Evolutionary conservation across 2,113 vertebrate species (phyloP), one percentile per base, ranked within the genome.

Genomic region (Oncorhynchus masou): DNA sequence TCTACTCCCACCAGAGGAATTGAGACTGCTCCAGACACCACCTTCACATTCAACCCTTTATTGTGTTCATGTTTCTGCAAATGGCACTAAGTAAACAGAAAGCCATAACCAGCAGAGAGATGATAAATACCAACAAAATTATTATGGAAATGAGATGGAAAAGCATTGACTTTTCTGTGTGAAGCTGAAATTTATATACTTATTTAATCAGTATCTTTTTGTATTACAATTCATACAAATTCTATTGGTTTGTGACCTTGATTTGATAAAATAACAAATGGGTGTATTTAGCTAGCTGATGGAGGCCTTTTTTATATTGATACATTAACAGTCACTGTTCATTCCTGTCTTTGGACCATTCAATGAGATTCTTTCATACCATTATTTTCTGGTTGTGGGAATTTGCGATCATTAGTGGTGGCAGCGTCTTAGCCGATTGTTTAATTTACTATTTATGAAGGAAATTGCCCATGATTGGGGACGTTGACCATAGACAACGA

Each of bases 101-200:
- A 54, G 51, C 51, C 69, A 71, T 31, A 19, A 27, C 29, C 45
- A 57, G 25, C 70, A 74, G 68, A 78, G 54, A 27, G 76, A 73
- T 66, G 24, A 76, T 60, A 51, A 79, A 45, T 74, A 49, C 79
- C 16, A 15, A 34, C 4, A 15, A 22, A n/a, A 25, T 25, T 68
- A 79, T 2, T 31, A 74, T 79, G 86, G 82, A 87, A 86, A 77
- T 81, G 49, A 88, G 81, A 84, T 54, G 80, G 79, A 78, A 22
- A 60, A 83, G 49, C 15, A 66, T 74, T 19, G 2, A 12, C 76
- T 76, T 48, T 79, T 79, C 73, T 74, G 13, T 80, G 49, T 79
- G 81, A 54, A 74, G 77, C 51, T 75, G 24, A 72, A 2, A 60
- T 48, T 1, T 65, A 60, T 48, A 74, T 48, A 13, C 25, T 29